phyloP scores from a whole-genome alignment of 2,113 vertebrate species.

The Syngnathoides biaculeatus region DNA sequence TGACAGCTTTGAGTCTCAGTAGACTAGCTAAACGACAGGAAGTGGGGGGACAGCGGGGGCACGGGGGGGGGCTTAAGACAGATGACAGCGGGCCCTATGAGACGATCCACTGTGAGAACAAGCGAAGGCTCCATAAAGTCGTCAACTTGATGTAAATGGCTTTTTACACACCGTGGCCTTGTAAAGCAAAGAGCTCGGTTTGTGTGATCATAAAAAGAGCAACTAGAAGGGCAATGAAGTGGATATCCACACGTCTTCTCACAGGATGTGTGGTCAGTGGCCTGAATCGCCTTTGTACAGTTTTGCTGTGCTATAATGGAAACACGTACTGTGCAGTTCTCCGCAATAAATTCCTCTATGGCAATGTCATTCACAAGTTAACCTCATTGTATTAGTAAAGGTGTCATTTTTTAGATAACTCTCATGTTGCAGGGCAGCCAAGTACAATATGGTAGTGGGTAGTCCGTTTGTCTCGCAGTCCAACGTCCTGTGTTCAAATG shows the following conservation, averaged over 20 bases:
- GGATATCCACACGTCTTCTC: slow-evolving; percentile 21
- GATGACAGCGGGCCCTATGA: slow-evolving; percentile 21
- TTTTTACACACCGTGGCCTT: slow-evolving; percentile 26
- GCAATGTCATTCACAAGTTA: background rate
- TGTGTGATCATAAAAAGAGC: slow-evolving; percentile 36
- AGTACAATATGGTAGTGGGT: too few relatives aligned
- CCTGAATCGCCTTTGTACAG: slow-evolving; percentile 27
- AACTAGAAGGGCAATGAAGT: slow-evolving; percentile 21
- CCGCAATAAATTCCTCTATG: background rate
- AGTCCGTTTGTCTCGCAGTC: too few relatives aligned
- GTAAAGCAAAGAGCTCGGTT: slow-evolving; percentile 34
- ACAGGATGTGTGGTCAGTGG: slow-evolving; percentile 52
- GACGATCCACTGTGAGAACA: slow-evolving; percentile 41
- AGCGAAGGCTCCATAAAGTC: slow-evolving; percentile 18
- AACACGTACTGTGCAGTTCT: background rate
- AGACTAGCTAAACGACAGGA: slow-evolving; percentile 19
- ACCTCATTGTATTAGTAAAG: too few relatives aligned
- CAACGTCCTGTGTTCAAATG: too few relatives aligned
- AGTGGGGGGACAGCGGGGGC: background rate
- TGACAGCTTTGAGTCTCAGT: slow-evolving; percentile 14
- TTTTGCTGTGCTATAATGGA: background rate
- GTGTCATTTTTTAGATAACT: too few relatives aligned
- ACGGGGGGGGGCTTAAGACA: slow-evolving; percentile 15
- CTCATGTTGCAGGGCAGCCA: too few relatives aligned
- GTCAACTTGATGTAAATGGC: slow-evolving; percentile 31